These are phyloP conservation scores for Lordiphosa mommai DNA, from an alignment of 1,140 invertebrate genomes.

Conservation along the genomic window DNA sequence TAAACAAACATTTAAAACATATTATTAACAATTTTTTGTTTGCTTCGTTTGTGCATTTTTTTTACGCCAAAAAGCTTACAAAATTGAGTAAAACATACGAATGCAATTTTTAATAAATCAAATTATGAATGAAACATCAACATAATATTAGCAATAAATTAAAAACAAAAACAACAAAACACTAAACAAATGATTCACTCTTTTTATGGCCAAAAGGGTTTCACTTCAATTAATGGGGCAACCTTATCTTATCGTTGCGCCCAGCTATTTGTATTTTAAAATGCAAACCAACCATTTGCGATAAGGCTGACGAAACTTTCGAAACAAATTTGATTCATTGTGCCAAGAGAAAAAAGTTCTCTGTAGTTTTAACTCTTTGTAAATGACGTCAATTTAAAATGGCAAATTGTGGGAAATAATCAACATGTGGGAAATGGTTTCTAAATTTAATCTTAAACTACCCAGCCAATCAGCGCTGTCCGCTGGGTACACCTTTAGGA, in stretches of 20 bases:
- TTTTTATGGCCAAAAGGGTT: not conserved
- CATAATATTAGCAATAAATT: slow-evolving; percentile 71
- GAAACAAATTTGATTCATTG: not conserved
- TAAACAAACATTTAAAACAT: slow-evolving; percentile 11
- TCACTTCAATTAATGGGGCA: not conserved
- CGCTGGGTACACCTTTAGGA: too few species aligned
- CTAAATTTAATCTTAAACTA: too few species aligned
- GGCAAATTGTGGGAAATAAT: too few species aligned
- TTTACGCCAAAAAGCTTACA: slow-evolving; percentile 69
- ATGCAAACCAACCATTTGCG: too few species aligned
- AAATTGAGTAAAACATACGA: slow-evolving; percentile 46
- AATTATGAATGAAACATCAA: slow-evolving; percentile 64
- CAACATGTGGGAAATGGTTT: too few species aligned
- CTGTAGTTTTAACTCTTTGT: too few species aligned
- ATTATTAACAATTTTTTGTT: slow-evolving; percentile 70
- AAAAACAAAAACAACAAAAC: slow-evolving; percentile 23
- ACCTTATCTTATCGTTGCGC: not conserved
- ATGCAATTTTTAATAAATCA: slow-evolving; percentile 77
- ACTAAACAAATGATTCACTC: slow-evolving; percentile 20
- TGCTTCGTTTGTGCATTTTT: slow-evolving; percentile 74
- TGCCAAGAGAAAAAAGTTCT: not conserved
- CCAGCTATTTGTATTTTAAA: not conserved
- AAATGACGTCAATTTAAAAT: too few species aligned
- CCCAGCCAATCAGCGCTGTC: too few species aligned
- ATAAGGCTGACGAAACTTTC: not conserved